phyloP scores from a whole-genome alignment of 2,888 invertebrate species.

The Arctia plantaginis region DNA sequence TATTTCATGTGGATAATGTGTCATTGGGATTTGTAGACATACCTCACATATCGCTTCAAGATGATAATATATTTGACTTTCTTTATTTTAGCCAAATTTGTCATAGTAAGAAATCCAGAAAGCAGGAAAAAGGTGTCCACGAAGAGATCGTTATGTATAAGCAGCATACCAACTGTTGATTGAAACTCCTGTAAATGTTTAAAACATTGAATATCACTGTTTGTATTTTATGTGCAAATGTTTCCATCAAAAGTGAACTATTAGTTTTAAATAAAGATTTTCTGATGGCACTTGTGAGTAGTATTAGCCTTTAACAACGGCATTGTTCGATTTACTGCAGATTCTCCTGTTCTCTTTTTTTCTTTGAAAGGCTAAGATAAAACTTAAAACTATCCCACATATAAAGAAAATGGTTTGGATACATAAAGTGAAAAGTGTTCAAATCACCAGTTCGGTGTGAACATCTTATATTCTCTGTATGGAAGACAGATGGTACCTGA shows the following conservation, averaged over 20 bases:
- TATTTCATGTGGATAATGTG: neutral
- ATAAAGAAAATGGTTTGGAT: too few relatives aligned
- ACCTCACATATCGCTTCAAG: conserved; percentile 88
- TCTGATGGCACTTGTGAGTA: too few relatives aligned
- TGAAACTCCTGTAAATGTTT: conserved; percentile 55
- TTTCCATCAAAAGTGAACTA: too few relatives aligned
- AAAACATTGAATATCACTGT: neutral
- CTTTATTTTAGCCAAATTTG: conserved; percentile 71
- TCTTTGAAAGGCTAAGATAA: too few relatives aligned
- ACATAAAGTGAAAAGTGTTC: too few relatives aligned
- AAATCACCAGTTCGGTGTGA: neutral
- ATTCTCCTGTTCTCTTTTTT: too few relatives aligned
- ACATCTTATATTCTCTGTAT: neutral
- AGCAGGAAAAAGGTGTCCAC: conserved; percentile 89
- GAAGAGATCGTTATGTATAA: conserved; percentile 88
- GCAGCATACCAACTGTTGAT: conserved; percentile 66
- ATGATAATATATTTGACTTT: conserved; percentile 69
- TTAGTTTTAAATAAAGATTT: too few relatives aligned
- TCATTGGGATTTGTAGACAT: conserved; percentile 36
- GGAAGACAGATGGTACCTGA: conserved; percentile 66
- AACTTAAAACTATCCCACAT: too few relatives aligned
- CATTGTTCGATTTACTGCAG: too few relatives aligned
- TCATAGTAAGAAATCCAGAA: conserved; percentile 87
- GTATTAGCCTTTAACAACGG: too few relatives aligned
- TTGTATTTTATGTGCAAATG: neutral